These are phyloP conservation scores for Thecocarcelia acutangulata DNA, from an alignment of 2,888 invertebrate genomes.

Conservation along the genomic window DNA sequence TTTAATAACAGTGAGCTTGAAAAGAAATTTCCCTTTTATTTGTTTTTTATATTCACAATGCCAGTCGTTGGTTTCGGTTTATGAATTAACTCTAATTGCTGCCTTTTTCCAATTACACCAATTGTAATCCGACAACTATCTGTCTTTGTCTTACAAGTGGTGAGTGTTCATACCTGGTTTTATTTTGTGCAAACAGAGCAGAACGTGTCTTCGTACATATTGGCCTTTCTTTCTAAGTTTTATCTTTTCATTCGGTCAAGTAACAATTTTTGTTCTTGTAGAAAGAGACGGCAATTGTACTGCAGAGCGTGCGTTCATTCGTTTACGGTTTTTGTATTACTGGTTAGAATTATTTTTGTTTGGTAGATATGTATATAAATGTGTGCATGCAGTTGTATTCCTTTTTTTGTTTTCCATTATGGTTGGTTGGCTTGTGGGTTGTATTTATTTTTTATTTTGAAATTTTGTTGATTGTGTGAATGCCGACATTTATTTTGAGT, in stretches of 20 bases:
- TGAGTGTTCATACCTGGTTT: background rate
- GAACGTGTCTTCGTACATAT: background rate
- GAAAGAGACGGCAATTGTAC: constrained; percentile 20
- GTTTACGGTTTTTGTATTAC: constrained; percentile 20
- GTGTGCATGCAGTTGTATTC: background rate
- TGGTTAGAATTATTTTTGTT: background rate
- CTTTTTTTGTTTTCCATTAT: constrained; percentile 1
- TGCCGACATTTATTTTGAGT: constrained; percentile 2
- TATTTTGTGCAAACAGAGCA: background rate
- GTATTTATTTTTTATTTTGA: constrained; percentile 20
- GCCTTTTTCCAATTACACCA: constrained; percentile 13
- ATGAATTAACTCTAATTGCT: no score
- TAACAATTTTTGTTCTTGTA: background rate
- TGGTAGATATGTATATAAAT: no score
- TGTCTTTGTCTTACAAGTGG: constrained; percentile 25
- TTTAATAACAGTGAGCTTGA: background rate
- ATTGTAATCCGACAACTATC: constrained; percentile 29
- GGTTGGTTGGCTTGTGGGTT: constrained; percentile 43
- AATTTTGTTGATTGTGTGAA: constrained; percentile 24
- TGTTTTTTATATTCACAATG: no score
- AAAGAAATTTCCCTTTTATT: no score
- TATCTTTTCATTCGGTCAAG: background rate
- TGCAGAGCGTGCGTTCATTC: constrained; percentile 30
- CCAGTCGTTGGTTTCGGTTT: no score
- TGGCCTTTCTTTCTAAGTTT: background rate